These are phyloP conservation scores for Mormyrops attenuatus DNA, from an alignment of 2,797 vertebrate genomes.

Conservation along the genomic window DNA sequence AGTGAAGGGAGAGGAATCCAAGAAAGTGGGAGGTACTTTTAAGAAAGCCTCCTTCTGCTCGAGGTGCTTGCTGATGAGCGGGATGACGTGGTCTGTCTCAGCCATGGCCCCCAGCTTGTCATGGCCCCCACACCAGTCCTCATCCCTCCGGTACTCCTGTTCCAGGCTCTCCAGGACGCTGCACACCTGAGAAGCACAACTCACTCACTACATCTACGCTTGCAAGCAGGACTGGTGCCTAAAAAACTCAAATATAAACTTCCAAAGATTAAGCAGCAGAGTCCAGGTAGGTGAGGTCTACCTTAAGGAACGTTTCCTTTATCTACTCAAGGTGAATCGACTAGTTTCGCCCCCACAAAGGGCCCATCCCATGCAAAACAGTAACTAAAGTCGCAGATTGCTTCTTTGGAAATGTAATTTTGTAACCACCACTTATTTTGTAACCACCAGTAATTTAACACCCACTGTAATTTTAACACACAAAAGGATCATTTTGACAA, in stretches of 20 bases:
- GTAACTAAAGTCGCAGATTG: not conserved
- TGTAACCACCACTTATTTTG: not conserved
- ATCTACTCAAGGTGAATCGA: not conserved
- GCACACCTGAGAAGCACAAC: conserved; percentile 71
- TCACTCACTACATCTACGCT: not conserved
- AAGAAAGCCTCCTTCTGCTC: conserved; percentile 98
- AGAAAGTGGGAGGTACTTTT: conserved; percentile 66
- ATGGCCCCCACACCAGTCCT: conserved; percentile 92
- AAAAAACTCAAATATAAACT: not conserved
- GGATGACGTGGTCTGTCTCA: conserved; percentile 85
- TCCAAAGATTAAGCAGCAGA: not conserved
- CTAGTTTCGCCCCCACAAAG: not conserved
- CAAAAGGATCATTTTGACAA: not conserved
- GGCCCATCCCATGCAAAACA: not conserved
- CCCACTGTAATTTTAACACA: not conserved
- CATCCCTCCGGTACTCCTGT: conserved; percentile 90
- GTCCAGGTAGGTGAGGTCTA: not conserved
- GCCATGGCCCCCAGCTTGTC: conserved; percentile 81
- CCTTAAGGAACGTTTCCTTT: not conserved
- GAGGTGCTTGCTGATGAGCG: conserved; percentile 95
- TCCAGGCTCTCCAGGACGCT: conserved; percentile 93
- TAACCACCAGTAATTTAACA: not conserved
- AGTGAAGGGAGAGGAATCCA: not conserved
- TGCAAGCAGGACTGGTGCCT: not conserved
- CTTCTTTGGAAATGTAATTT: not conserved